Evolutionary conservation across 2,797 vertebrate species (phyloP).

Genomic region (Aplochiton taeniatus): DNA sequence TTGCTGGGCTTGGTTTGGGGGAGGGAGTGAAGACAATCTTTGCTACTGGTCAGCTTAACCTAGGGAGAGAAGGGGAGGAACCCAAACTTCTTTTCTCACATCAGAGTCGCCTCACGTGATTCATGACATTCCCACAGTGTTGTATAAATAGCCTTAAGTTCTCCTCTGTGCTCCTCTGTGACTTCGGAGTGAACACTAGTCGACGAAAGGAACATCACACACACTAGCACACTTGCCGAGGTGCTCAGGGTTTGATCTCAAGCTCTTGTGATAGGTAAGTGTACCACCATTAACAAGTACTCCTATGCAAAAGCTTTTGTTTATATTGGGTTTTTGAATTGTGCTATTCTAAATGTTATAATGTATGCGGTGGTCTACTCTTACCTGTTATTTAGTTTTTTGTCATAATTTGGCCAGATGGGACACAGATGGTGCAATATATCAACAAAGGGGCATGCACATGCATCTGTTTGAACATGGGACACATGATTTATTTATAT

Average conservation of each 20-base stretch:
- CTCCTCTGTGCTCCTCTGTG: conserved; percentile 43
- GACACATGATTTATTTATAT: neutral
- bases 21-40: no score
- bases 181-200: conserved; percentile 31
- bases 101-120: conserved; percentile 51
- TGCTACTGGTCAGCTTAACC: neutral
- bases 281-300: no score
- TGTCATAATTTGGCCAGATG: no score
- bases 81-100: neutral
- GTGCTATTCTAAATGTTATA: no score
- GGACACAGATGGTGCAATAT: no score
- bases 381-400: no score
- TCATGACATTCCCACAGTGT: conserved; percentile 29
- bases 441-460: no score
- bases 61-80: neutral
- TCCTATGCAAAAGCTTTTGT: no score
- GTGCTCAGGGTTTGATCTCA: neutral
- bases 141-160: conserved; percentile 60
- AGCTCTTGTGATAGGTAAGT: conserved; percentile 25
- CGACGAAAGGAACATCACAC: no score
- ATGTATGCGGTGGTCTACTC: no score
- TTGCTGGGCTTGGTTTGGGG: no score
- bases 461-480: neutral
- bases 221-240: neutral
- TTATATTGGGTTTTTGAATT: no score